Evolutionary conservation across 2,797 vertebrate species (phyloP), one percentile per base, ranked within the genome.

Genomic region (Manis javanica): DNA sequence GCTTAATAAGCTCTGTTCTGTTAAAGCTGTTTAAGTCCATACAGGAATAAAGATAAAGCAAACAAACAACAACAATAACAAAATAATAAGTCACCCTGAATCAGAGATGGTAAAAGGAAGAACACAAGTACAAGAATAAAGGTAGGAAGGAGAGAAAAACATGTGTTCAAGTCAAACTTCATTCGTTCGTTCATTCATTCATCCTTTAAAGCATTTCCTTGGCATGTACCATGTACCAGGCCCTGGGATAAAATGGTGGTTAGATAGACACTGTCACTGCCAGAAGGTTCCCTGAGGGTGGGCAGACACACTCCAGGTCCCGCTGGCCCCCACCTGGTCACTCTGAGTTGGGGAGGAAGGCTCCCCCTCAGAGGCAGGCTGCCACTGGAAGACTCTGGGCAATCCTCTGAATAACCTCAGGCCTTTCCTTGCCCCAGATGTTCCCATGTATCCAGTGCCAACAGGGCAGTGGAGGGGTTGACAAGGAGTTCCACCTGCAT

Each of bases 401-500:
- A 77, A 90, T 8, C 46, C 46, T 46, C 46, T 46, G 46, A 88
- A 87, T 46, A 9, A 4, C 71, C 37, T 61, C 61, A 95, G 97
- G 89, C 87, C 92, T 96, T 71, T 95, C 14, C n/a, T 3, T 26
- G 51, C 31, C 91, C 96, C 82, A 64, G 87, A 77, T 94, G 71
- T 66, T 96, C 96, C 92, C 69, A 42, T 87, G 69, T 74, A 93
- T 59, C 86, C 87, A 59, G 95, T 82, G 96, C 39, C 63, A 29
- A 8, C 16, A 11, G 0, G 15, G 63, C 0, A 69, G 86, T 7
- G 24, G 46, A 37, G 57, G n/a, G 94, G 34, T 61, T 94, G 97
- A 93, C 95, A 92, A 96, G 79, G 68, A 84, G 68, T 91, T 90
- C 92, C 1, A 15, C 51, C 75, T 46, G 93, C 81, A 87, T 18